Conservation (phyloP, 2,888 invertebrate species). For the Pycnomerus fuliginosus region DNA sequence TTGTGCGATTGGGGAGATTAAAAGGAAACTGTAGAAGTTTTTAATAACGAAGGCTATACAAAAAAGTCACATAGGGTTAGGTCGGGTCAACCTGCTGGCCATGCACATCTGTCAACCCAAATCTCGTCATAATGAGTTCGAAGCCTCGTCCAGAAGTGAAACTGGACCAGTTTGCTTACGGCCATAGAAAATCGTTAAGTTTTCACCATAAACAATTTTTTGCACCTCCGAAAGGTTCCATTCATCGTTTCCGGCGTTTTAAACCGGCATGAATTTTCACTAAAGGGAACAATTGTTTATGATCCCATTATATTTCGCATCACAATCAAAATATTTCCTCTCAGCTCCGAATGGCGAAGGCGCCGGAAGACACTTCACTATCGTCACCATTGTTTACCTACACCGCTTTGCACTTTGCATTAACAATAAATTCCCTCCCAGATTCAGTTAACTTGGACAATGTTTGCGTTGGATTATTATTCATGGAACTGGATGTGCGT, state of each 20-base stretch:
- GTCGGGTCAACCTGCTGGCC: no score
- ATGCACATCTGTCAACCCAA: no score
- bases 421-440: constrained; percentile 43
- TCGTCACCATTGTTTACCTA: constrained; percentile 42
- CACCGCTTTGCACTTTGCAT: constrained; percentile 49
- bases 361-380: constrained; percentile 36
- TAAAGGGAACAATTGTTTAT: constrained; percentile 17
- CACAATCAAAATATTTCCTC: constrained; percentile 19
- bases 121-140: no score
- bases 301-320: constrained; percentile 18
- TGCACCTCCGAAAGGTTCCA: neutral
- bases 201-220: no score
- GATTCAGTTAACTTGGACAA: constrained; percentile 32
- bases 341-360: constrained; percentile 23
- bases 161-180: no score
- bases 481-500: constrained; percentile 5
- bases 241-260: neutral
- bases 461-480: constrained; percentile 29
- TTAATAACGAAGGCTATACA: no score
- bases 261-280: neutral
- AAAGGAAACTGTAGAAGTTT: no score
- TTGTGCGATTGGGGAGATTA: no score
- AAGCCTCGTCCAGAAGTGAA: no score
- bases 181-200: no score
- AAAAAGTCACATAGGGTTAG: no score